phyloP scores from a whole-genome alignment of 2,797 vertebrate species.

The Picus viridis region DNA sequence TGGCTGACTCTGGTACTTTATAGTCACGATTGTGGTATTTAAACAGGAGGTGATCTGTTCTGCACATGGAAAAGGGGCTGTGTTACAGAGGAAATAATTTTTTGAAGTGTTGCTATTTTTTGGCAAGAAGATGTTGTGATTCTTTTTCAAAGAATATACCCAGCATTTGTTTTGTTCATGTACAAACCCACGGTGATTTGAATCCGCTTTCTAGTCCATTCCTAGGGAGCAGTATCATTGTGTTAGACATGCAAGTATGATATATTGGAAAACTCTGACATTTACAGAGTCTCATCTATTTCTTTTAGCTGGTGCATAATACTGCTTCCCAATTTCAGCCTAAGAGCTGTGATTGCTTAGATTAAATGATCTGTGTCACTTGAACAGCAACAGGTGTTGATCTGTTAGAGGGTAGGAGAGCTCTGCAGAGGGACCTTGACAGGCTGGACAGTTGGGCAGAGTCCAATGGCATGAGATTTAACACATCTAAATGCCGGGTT shows the following conservation, averaged over 20 bases:
- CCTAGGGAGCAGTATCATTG: not conserved
- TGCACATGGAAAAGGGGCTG: conserved; percentile 45
- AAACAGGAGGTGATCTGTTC: conserved; percentile 67
- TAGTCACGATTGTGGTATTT: conserved; percentile 70
- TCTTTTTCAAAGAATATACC: conserved; percentile 36
- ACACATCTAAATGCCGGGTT: too few relatives aligned
- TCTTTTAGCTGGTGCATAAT: not conserved
- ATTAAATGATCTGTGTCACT: not conserved
- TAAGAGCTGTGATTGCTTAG: not conserved
- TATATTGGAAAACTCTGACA: not conserved
- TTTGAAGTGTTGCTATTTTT: conserved; percentile 28
- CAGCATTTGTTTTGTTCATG: not conserved
- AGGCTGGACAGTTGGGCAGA: too few relatives aligned
- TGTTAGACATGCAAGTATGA: not conserved
- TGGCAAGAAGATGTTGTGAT: conserved; percentile 28
- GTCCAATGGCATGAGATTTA: too few relatives aligned
- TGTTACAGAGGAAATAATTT: conserved; percentile 36
- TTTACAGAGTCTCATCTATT: not conserved
- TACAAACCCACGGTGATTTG: conserved; percentile 1
- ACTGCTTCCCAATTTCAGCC: not conserved
- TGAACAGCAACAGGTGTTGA: not conserved
- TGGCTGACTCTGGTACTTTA: conserved; percentile 51
- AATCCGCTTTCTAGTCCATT: not conserved
- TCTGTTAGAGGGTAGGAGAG: too few relatives aligned
- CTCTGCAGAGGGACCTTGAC: too few relatives aligned